Percentiles rank a stretch among this genome's conserved stretches.
Conservation (phyloP, 2,797 vertebrate genomes). For the Lophura swinhoii region DNA sequence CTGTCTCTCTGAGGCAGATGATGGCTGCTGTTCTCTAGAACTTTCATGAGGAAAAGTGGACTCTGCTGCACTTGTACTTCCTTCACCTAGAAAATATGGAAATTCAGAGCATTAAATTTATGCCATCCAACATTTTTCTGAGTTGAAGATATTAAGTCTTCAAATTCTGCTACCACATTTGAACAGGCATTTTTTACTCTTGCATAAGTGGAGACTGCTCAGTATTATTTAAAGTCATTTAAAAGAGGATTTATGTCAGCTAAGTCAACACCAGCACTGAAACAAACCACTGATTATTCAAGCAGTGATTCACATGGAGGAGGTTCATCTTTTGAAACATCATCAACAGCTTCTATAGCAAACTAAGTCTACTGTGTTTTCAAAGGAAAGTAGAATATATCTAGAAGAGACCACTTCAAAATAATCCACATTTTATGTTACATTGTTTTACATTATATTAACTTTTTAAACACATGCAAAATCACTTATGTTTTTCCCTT, state of each 20-base stretch:
- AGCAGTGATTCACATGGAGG: not conserved
- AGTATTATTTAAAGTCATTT: not conserved
- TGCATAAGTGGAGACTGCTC: not conserved
- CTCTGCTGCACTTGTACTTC: conserved; percentile 80
- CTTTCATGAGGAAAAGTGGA: conserved; percentile 85
- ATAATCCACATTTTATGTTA: not conserved
- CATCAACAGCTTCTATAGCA: not conserved
- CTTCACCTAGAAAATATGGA: conserved; percentile 81
- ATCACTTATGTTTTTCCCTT: not conserved
- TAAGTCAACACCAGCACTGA: not conserved
- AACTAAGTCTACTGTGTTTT: not conserved
- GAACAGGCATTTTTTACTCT: not conserved
- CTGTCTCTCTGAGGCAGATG: conserved; percentile 86
- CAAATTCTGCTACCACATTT: not conserved
- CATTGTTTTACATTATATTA: not conserved
- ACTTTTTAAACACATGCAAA: not conserved
- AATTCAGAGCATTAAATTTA: not conserved
- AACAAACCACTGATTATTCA: not conserved
- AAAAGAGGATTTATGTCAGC: not conserved
- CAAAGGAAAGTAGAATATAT: not conserved
- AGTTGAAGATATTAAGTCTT: not conserved
- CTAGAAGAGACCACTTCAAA: not conserved
- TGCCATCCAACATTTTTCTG: not conserved
- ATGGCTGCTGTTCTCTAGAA: conserved; percentile 86
- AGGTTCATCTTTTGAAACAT: not conserved